A percentile compares a stretch with the other conserved stretches of the same genome.
Conservation (phyloP, 2,888 invertebrate genomes). For the Caenorhabditis japonica region DNA sequence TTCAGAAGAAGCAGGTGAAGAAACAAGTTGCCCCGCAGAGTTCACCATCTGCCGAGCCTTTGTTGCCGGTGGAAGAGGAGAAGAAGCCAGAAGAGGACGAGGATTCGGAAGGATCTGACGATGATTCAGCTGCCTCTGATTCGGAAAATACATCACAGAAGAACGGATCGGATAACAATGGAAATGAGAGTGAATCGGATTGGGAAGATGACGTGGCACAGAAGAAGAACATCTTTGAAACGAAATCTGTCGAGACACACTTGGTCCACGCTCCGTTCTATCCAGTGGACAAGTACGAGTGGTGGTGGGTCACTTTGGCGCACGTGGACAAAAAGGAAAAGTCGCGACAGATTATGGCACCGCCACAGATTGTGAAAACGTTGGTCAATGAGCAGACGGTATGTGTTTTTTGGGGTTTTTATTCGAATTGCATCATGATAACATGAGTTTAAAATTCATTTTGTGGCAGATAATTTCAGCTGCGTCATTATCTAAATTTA, state of each 20-base stretch:
- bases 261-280: slow-evolving; percentile 96
- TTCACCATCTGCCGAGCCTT: slow-evolving; percentile 5
- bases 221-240: slow-evolving; percentile 77
- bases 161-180: slow-evolving; percentile 40
- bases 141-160: slow-evolving; percentile 7
- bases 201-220: slow-evolving; percentile 51
- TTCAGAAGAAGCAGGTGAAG: slow-evolving; percentile 30
- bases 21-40: slow-evolving; percentile 13
- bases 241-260: slow-evolving; percentile 93
- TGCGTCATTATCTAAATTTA: too few relatives aligned
- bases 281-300: slow-evolving; percentile 95
- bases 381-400: slow-evolving; percentile 85
- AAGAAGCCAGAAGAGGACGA: slow-evolving; percentile 33
- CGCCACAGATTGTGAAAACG: slow-evolving; percentile 93
- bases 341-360: slow-evolving; percentile 87
- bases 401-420: too few relatives aligned
- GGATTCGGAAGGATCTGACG: slow-evolving; percentile 23
- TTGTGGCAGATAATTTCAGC: too few relatives aligned
- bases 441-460: too few relatives aligned
- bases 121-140: slow-evolving; percentile 17
- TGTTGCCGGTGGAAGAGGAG: slow-evolving; percentile 8
- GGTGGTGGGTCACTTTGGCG: slow-evolving; percentile 97
- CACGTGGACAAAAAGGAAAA: slow-evolving; percentile 84
- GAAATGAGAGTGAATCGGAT: slow-evolving; percentile 36
- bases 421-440: too few relatives aligned